phyloP scores from a whole-genome alignment of 2,888 invertebrate genomes.

The Frankliniella intonsa region DNA sequence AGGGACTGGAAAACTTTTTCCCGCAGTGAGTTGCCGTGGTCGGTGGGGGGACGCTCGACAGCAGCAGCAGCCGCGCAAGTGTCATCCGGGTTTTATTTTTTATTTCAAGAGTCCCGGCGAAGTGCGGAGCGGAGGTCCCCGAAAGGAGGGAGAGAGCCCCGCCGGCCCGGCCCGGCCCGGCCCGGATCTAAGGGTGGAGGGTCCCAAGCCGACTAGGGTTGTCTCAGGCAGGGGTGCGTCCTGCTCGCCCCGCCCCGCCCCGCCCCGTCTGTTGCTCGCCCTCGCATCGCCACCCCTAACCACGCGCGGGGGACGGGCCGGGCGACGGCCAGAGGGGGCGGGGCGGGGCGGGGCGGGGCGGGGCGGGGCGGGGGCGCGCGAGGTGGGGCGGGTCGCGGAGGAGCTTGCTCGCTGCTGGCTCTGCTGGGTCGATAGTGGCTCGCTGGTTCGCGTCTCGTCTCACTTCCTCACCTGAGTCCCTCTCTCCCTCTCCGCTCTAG shows the following conservation, averaged over 20 bases:
- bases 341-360: background rate
- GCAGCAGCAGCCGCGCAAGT: no score
- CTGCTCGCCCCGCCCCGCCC: background rate
- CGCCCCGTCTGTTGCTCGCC: background rate
- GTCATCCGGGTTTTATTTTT: no score
- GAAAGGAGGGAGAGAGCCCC: background rate
- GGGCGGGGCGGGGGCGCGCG: background rate
- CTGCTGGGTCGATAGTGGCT: slow-evolving; percentile 15
- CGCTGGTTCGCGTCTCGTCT: slow-evolving; percentile 21
- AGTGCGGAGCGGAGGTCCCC: no score
- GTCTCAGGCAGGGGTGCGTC: background rate
- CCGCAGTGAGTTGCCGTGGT: no score
- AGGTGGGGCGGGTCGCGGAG: background rate
- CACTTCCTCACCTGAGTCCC: slow-evolving; percentile 12
- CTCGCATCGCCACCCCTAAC: background rate
- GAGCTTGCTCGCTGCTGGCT: background rate
- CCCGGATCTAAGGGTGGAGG: background rate
- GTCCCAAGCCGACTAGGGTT: background rate
- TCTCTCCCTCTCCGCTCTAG: background rate
- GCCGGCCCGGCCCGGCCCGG: background rate
- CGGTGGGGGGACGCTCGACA: no score
- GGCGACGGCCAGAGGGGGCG: background rate
- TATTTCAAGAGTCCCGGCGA: no score
- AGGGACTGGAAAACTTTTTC: no score
- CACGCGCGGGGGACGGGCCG: background rate